phyloP scores from a whole-genome alignment of 1,140 invertebrate species.

The Thaumetopoea pityocampa region DNA sequence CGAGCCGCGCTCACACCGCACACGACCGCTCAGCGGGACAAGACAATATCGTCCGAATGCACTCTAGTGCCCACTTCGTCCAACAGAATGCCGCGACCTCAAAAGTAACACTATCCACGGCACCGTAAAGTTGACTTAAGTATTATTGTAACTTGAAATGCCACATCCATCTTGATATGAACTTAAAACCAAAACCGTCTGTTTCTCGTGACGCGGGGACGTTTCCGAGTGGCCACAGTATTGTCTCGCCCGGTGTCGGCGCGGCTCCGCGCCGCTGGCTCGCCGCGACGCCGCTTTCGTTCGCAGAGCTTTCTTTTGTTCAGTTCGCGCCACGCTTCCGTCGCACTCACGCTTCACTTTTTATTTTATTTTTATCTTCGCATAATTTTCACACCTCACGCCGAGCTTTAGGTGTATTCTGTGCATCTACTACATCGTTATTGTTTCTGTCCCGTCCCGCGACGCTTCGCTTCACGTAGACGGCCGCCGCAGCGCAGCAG shows the following conservation, averaged over 20 bases:
- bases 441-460: constrained; percentile 75
- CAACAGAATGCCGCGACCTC: too few species aligned
- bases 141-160: too few species aligned
- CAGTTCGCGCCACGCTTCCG: constrained; percentile 72
- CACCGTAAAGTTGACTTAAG: too few species aligned
- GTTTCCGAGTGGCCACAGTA: too few species aligned
- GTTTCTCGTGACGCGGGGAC: too few species aligned
- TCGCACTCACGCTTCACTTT: constrained; percentile 74
- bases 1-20: constrained; percentile 71
- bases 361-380: constrained; percentile 69
- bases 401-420: constrained; percentile 76
- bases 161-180: too few species aligned
- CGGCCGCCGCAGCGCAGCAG: constrained; percentile 67
- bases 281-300: constrained; percentile 71
- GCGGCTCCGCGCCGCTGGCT: too few species aligned
- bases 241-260: too few species aligned
- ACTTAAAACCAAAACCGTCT: too few species aligned
- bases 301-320: constrained; percentile 69
- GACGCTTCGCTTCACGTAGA: constrained; percentile 75
- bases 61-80: too few species aligned
- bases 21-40: constrained; percentile 67
- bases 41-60: too few species aligned
- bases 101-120: too few species aligned
- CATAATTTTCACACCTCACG: constrained; percentile 73
- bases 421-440: constrained; percentile 76